Percentiles rank a stretch among this genome's conserved stretches.
Evolutionary conservation across 1,140 invertebrate genomes (phyloP).

Genomic region (Ceratina calcarata): DNA sequence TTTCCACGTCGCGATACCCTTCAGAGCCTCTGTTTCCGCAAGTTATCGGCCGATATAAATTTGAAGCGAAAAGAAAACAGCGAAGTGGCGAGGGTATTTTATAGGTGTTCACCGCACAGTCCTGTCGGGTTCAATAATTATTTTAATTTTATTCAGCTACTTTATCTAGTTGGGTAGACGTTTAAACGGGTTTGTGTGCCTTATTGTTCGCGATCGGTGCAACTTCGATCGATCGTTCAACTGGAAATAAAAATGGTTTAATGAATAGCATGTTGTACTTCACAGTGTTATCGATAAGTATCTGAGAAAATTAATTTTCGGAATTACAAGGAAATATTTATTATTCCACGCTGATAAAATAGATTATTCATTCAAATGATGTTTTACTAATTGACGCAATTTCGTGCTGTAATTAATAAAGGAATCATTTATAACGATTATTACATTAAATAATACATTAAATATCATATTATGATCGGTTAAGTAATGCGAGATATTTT

Average conservation of each 20-base stretch:
- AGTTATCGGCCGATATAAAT: constrained; percentile 61
- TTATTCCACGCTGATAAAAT: not conserved
- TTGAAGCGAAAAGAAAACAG: constrained; percentile 69
- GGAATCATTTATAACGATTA: not conserved
- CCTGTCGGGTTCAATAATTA: constrained; percentile 13
- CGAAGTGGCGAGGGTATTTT: not conserved
- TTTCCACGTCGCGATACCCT: not conserved
- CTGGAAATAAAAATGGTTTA: constrained; percentile 9
- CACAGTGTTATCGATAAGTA: not conserved
- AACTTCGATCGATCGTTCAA: constrained; percentile 10
- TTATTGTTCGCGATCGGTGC: constrained; percentile 22
- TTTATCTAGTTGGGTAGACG: not conserved
- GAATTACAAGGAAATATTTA: not conserved
- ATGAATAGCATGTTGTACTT: not conserved
- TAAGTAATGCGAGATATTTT: not conserved
- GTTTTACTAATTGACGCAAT: not conserved
- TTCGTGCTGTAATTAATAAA: not conserved
- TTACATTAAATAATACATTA: not conserved
- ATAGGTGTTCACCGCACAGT: constrained; percentile 2
- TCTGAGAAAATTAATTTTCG: not conserved
- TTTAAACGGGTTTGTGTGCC: not conserved
- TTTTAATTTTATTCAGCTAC: constrained; percentile 25
- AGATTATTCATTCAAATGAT: not conserved
- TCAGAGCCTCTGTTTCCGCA: constrained; percentile 35
- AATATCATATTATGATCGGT: too few relatives aligned